Evolutionary conservation across 1,140 invertebrate genomes (phyloP).

Genomic region (Macrobrachium rosenbergii): DNA sequence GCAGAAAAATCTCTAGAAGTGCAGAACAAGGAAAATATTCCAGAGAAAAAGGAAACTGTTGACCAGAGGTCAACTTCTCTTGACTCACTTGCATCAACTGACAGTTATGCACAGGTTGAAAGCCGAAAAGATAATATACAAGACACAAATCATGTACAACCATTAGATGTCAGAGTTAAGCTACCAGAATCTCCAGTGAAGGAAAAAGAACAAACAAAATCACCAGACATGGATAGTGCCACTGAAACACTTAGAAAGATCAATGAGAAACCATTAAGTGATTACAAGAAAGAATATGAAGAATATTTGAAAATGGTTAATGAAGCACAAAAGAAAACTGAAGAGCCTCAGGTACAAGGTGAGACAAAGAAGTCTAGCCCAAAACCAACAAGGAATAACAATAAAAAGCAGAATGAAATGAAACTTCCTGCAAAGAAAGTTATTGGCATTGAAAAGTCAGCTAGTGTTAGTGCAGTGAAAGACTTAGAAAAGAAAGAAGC

Average conservation of each 20-base stretch:
- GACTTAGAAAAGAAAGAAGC: too few relatives aligned
- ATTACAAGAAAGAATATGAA: constrained; percentile 45
- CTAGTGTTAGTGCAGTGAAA: too few relatives aligned
- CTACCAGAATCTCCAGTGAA: neutral
- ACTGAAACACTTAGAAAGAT: neutral
- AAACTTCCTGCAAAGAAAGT: neutral
- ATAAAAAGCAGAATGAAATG: neutral
- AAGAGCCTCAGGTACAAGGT: neutral
- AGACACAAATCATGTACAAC: neutral
- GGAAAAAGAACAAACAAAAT: neutral
- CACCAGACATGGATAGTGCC: too few relatives aligned
- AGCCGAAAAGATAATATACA: neutral
- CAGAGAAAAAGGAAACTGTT: too few relatives aligned
- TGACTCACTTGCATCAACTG: too few relatives aligned
- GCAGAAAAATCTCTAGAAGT: neutral
- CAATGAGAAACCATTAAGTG: constrained; percentile 11
- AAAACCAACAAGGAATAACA: neutral
- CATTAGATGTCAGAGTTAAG: neutral
- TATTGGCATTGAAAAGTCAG: too few relatives aligned
- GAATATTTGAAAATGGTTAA: constrained; percentile 49
- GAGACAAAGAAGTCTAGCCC: neutral
- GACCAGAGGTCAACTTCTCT: too few relatives aligned
- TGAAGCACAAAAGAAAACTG: constrained; percentile 3
- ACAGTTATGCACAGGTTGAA: too few relatives aligned
- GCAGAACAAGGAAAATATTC: neutral